These are phyloP conservation scores for Glaucidium brasilianum DNA, from an alignment of 2,113 vertebrate genomes.

Conservation along the genomic window DNA sequence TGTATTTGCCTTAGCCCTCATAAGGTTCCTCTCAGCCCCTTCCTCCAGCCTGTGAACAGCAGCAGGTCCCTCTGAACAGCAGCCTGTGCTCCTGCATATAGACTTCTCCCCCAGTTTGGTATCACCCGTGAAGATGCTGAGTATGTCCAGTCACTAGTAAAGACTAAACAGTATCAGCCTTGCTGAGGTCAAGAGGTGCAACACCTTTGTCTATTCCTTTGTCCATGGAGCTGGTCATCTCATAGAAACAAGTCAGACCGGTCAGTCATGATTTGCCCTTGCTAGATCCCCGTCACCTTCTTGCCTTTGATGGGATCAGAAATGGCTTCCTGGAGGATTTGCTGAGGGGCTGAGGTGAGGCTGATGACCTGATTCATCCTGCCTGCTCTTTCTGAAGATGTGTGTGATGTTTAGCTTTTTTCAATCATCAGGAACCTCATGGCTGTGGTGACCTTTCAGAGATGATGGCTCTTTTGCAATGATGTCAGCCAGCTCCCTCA, in stretches of 20 bases:
- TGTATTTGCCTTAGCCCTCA: background rate
- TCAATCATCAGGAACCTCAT: background rate
- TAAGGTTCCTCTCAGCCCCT: background rate
- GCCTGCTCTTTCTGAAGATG: background rate
- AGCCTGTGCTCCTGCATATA: background rate
- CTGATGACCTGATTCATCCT: background rate
- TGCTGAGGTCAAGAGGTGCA: background rate
- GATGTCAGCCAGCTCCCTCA: background rate
- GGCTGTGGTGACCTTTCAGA: background rate
- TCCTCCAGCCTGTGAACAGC: background rate
- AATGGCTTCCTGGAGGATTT: background rate
- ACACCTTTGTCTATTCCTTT: background rate
- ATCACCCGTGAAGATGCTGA: background rate
- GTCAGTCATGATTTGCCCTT: background rate
- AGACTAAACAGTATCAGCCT: background rate
- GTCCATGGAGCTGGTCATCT: background rate
- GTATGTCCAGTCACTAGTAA: background rate
- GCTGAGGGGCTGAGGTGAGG: background rate
- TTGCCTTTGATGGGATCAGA: background rate
- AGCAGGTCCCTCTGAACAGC: background rate
- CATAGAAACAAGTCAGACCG: background rate
- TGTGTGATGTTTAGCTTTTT: background rate
- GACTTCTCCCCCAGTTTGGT: background rate
- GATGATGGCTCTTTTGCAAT: background rate
- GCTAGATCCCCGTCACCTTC: background rate